Evolutionary conservation across 1,140 invertebrate genomes (phyloP).

Genomic region (Pogonomyrmex californicus): DNA sequence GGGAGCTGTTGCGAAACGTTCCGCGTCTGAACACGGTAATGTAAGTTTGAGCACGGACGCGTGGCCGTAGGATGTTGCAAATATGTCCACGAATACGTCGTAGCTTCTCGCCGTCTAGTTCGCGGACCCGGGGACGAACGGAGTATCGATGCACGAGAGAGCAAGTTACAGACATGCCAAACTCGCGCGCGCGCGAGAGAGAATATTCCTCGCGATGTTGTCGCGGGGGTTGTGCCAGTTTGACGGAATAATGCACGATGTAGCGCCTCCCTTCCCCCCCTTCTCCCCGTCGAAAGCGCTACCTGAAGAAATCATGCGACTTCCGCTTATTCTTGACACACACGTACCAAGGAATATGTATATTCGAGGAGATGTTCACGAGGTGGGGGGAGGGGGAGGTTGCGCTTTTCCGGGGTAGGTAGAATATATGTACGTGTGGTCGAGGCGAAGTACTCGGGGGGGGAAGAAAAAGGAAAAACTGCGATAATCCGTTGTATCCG

Average conservation of each 20-base stretch:
- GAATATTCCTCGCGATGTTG: neutral
- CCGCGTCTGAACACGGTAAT: slow-evolving; percentile 71
- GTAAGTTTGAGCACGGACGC: slow-evolving; percentile 67
- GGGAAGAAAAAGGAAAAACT: neutral
- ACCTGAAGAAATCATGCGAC: neutral
- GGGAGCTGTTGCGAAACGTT: slow-evolving; percentile 72
- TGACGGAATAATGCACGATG: slow-evolving; percentile 1
- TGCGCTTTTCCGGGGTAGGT: neutral
- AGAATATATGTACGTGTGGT: neutral
- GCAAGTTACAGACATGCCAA: slow-evolving; percentile 33
- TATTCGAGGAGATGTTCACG: neutral
- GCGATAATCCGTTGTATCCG: slow-evolving; percentile 26
- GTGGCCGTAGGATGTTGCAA: slow-evolving; percentile 52
- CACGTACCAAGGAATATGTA: neutral
- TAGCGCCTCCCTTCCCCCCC: too few relatives aligned
- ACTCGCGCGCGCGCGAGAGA: slow-evolving; percentile 3
- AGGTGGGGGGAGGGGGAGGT: too few relatives aligned
- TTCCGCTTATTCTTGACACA: neutral
- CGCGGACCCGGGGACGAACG: neutral
- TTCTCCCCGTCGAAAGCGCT: neutral
- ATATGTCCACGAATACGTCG: slow-evolving; percentile 37
- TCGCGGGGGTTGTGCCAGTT: neutral
- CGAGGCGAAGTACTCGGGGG: neutral
- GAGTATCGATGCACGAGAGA: slow-evolving; percentile 13
- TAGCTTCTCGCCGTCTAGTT: slow-evolving; percentile 26